Evolutionary conservation across 2,797 vertebrate species (phyloP).

Genomic region (Todus mexicanus): DNA sequence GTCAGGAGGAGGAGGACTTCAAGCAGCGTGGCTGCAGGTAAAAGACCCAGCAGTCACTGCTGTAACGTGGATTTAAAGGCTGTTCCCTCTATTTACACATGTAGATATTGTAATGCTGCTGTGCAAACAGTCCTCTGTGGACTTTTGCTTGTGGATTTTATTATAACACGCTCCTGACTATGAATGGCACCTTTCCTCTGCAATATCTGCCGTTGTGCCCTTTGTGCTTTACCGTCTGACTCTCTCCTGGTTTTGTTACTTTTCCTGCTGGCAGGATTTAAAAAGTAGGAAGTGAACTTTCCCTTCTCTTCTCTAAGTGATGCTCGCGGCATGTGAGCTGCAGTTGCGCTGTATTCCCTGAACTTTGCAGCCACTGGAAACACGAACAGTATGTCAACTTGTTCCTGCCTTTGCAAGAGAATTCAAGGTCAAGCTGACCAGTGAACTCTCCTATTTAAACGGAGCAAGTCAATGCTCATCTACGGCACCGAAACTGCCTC

Average conservation of each 20-base stretch:
- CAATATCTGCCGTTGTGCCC: slow-evolving; percentile 5
- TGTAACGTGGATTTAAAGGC: background rate
- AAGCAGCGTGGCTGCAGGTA: background rate
- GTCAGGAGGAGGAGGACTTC: background rate
- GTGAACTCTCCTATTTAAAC: slow-evolving; percentile 39
- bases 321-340: background rate
- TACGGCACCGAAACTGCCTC: background rate
- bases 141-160: slow-evolving; percentile 58
- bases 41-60: background rate
- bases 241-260: slow-evolving; percentile 2
- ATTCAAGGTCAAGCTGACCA: slow-evolving; percentile 59
- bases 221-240: slow-evolving; percentile 28
- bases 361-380: slow-evolving; percentile 55
- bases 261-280: background rate
- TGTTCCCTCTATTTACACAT: slow-evolving; percentile 54
- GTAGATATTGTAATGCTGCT: slow-evolving; percentile 59
- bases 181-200: slow-evolving; percentile 33
- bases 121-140: slow-evolving; percentile 55
- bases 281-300: slow-evolving; percentile 49
- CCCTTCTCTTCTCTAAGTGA: slow-evolving; percentile 18
- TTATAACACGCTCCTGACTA: slow-evolving; percentile 17
- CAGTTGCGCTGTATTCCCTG: background rate
- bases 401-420: slow-evolving; percentile 30
- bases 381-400: slow-evolving; percentile 21
- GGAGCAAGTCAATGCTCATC: background rate